Base-by-base conservation (phyloP, 2,888 invertebrate species). In the Synergus gifuensis region DNA sequence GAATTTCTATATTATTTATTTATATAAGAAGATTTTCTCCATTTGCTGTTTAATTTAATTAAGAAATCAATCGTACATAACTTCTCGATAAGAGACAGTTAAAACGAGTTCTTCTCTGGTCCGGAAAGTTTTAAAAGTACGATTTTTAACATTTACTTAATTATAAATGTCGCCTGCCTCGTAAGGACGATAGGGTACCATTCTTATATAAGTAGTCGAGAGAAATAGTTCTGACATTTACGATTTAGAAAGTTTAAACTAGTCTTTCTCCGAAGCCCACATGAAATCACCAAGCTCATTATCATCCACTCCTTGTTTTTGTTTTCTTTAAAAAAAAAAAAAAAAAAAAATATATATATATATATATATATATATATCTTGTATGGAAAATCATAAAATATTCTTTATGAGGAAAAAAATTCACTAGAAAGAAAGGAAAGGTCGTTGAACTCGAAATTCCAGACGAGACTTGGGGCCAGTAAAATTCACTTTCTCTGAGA, bases 211-310 rank as follows among this genome's bases (percentile, higher is more conserved):
- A 64, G 42, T 60, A 76, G 67, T n/a, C 80, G 78, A 81, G 81
- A 78, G 79, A 83, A 66, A 80, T 76, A 62, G 82, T 82, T 86
- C 87, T 91, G 89, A 91, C 91, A 90, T 92, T 92, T 90, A 90
- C 88, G 87, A 86, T 91, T 92, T 92, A 92, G 92, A 92, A 92
- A 92, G 92, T 92, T 85, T 81, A 81, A 80, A 78, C 79, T 82
- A 83, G 83, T 85, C 85, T 85, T 66, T 49, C 49, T 28, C 63
- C 40, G 2, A 7, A 42, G 58, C 28, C 16, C 36, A 62, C 62
- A 76, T n/a, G n/a, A 73, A 73, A 54, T 54, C 28, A 46, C 5
- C 49, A 73, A 73, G n/a, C 49, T 73, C 73, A 28, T 54, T 49
- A 14, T 9, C 11, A 16, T 22, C 22, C 5, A 44, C 9, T 67